These are phyloP conservation scores for Philhelius pedissequus DNA, from an alignment of 2,888 invertebrate species.

Conservation along the genomic window DNA sequence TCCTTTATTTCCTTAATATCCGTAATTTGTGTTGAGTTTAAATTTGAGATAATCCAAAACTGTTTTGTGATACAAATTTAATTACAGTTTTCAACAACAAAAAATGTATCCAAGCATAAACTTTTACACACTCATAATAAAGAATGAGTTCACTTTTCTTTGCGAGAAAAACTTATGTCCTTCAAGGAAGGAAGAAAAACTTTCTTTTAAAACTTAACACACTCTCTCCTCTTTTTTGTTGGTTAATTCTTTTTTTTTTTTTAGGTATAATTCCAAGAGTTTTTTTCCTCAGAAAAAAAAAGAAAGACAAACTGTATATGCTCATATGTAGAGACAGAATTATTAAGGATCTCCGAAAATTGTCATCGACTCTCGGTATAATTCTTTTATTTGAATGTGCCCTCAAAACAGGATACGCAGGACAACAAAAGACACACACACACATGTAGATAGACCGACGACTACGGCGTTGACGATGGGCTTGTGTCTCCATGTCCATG, in stretches of 20 bases:
- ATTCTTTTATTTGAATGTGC: slow-evolving; percentile 56
- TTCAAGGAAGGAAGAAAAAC: slow-evolving; percentile 26
- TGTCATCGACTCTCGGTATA: slow-evolving; percentile 48
- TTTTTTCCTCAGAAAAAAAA: neutral
- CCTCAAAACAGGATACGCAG: slow-evolving; percentile 68
- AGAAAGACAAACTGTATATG: neutral
- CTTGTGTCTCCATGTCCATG: slow-evolving; percentile 4
- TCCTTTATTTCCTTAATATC: neutral
- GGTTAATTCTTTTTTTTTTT: slow-evolving; percentile 6
- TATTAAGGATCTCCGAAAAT: slow-evolving; percentile 20
- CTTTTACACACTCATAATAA: slow-evolving; percentile 13
- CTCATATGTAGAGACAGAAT: slow-evolving; percentile 10
- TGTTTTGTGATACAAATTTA: slow-evolving; percentile 35
- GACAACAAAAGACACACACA: slow-evolving; percentile 60
- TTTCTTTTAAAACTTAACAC: slow-evolving; percentile 31
- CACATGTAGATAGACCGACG: neutral
- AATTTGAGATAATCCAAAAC: slow-evolving; percentile 34
- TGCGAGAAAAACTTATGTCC: slow-evolving; percentile 46
- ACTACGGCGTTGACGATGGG: slow-evolving; percentile 10
- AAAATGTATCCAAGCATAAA: slow-evolving; percentile 30
- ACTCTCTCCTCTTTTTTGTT: slow-evolving; percentile 9
- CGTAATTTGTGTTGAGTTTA: neutral
- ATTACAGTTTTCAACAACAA: slow-evolving; percentile 48
- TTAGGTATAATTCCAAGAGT: neutral
- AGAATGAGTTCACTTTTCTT: slow-evolving; percentile 56